phyloP scores from a whole-genome alignment of 35 echinoderm and acorn worm genomes.

The Lytechinus variegatus region DNA sequence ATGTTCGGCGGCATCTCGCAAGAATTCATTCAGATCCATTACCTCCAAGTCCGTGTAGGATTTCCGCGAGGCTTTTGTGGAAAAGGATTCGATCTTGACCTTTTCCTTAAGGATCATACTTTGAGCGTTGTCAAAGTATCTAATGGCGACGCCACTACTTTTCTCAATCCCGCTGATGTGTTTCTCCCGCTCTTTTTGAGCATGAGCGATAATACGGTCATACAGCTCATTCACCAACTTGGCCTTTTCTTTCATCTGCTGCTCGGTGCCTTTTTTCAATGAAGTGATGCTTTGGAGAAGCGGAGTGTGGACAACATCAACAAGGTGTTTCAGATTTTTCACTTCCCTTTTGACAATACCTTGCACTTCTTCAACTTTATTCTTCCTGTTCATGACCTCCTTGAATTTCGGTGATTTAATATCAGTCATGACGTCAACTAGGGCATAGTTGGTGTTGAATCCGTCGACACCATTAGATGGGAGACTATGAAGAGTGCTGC shows the following conservation, averaged over 20 bases:
- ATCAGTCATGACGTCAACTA: neutral
- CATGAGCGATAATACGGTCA: conserved; percentile 10
- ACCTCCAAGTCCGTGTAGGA: neutral
- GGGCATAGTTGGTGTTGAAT: conserved; percentile 31
- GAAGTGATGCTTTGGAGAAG: conserved; percentile 1
- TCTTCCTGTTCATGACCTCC: neutral
- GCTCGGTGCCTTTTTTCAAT: neutral
- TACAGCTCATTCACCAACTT: neutral
- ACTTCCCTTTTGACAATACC: conserved; percentile 16
- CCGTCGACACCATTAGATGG: neutral
- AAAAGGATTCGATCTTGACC: conserved; percentile 22
- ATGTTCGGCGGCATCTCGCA: neutral
- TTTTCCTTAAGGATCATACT: neutral
- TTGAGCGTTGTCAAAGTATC: conserved; percentile 37
- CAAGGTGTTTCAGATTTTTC: conserved; percentile 42
- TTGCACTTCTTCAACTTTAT: conserved; percentile 4
- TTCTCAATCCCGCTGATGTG: neutral
- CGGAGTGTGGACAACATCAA: conserved; percentile 27
- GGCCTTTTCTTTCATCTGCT: neutral
- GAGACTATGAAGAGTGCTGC: neutral
- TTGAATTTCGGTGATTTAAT: conserved; percentile 28
- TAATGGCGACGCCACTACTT: neutral
- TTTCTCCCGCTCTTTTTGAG: conserved; percentile 21
- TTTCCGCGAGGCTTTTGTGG: neutral
- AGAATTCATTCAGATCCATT: conserved; percentile 20